Percentiles rank a stretch among this genome's conserved stretches.
These are phyloP conservation scores for Sciurus vulgaris DNA, from an alignment of 2,797 vertebrate species.

Conservation along the genomic window DNA sequence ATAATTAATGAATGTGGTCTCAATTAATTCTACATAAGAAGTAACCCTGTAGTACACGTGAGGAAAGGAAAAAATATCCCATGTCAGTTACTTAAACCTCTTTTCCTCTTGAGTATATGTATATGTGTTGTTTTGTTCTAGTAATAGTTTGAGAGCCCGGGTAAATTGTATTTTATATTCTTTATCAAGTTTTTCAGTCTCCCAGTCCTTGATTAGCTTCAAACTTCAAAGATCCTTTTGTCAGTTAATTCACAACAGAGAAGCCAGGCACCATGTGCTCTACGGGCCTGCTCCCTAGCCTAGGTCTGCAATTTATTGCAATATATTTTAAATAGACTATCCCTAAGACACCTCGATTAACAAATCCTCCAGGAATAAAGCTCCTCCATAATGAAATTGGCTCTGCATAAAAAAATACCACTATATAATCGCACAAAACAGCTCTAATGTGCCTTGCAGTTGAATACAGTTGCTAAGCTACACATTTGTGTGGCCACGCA, in stretches of 20 bases:
- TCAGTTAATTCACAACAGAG: constrained; percentile 35
- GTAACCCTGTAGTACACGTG: constrained; percentile 23
- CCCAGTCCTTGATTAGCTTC: background rate
- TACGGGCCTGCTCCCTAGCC: background rate
- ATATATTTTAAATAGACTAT: constrained; percentile 54
- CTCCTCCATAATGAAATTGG: constrained; percentile 40
- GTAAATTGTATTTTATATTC: constrained; percentile 52
- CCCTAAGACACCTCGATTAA: constrained; percentile 50
- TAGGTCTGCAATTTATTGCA: constrained; percentile 39
- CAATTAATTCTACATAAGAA: constrained; percentile 39
- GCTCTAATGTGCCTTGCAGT: constrained; percentile 10
- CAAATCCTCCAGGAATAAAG: constrained; percentile 59
- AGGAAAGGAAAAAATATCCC: constrained; percentile 46
- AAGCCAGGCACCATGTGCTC: constrained; percentile 3
- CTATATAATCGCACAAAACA: constrained; percentile 64
- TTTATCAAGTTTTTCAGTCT: constrained; percentile 38
- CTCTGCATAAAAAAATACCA: constrained; percentile 66
- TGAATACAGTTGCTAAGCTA: constrained; percentile 74
- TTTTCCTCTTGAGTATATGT: constrained; percentile 28
- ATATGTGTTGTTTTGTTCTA: constrained; percentile 17
- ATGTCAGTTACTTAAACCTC: background rate
- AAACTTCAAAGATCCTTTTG: constrained; percentile 68
- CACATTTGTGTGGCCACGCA: constrained; percentile 61
- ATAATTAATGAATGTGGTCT: constrained; percentile 34
- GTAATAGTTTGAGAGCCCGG: constrained; percentile 51